Percentiles rank a stretch among this genome's conserved stretches.
Conservation (phyloP, 2,113 vertebrate genomes). For the Tursiops truncatus region DNA sequence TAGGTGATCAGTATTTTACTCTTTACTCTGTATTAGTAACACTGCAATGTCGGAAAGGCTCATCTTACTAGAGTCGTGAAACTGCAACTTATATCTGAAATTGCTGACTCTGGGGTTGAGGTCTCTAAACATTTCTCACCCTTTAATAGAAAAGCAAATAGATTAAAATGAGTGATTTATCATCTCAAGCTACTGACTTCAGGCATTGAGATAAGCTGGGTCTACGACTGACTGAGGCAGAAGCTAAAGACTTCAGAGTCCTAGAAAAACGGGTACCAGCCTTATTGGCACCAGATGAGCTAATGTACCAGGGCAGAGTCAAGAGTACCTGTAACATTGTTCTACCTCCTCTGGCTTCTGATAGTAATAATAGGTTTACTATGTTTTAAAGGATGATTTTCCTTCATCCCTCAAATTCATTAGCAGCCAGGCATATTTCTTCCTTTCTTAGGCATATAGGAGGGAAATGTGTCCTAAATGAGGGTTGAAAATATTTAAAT, state of each 20-base stretch:
- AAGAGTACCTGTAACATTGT: background rate
- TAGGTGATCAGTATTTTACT: background rate
- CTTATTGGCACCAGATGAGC: background rate
- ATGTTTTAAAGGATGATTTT: background rate
- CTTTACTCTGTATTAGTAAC: background rate
- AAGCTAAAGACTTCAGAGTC: background rate
- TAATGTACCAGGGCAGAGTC: background rate
- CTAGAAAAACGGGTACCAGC: background rate
- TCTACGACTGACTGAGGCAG: background rate
- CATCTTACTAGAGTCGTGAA: background rate
- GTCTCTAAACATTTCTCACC: background rate
- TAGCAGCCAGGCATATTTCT: background rate
- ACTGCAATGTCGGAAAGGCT: background rate
- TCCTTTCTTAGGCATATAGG: background rate
- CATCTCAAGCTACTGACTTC: background rate
- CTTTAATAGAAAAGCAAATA: background rate
- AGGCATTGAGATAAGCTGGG: background rate
- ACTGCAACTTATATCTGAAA: background rate
- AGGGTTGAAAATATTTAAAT: background rate
- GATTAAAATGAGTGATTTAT: background rate
- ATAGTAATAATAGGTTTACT: background rate
- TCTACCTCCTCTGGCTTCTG: background rate
- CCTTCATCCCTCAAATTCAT: background rate
- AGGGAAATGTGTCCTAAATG: background rate
- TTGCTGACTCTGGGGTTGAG: background rate